These are phyloP conservation scores for Lagenorhynchus albirostris DNA, from an alignment of 2,113 vertebrate genomes.

Conservation along the genomic window DNA sequence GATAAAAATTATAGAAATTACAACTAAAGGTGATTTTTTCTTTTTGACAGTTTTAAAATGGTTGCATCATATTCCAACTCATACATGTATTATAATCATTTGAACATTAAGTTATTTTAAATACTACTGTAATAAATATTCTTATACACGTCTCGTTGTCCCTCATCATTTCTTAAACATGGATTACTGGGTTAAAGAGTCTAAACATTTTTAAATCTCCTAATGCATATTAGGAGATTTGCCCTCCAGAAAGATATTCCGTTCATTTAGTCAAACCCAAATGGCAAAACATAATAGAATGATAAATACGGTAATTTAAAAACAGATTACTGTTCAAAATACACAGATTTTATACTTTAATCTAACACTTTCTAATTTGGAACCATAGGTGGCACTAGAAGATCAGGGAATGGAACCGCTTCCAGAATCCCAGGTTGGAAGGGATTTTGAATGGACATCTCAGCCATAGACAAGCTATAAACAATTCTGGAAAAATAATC, in stretches of 20 bases:
- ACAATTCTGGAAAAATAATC: neutral
- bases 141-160: neutral
- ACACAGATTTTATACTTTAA: neutral
- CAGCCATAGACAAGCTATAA: neutral
- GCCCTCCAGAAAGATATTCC: neutral
- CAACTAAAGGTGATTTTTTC: neutral
- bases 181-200: neutral
- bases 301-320: constrained; percentile 25
- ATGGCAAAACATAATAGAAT: neutral
- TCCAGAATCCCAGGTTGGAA: neutral
- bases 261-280: neutral
- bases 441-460: neutral
- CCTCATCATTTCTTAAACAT: neutral
- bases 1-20: neutral
- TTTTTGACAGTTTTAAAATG: neutral
- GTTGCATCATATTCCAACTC: neutral
- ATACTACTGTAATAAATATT: neutral
- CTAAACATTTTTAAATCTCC: neutral
- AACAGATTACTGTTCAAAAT: neutral
- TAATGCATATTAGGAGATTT: neutral
- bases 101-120: neutral
- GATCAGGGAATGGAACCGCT: neutral
- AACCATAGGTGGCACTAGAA: constrained; percentile 65
- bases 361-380: neutral
- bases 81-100: neutral